phyloP scores from a whole-genome alignment of 2,888 invertebrate species.

The Phanerotoma sp. region DNA sequence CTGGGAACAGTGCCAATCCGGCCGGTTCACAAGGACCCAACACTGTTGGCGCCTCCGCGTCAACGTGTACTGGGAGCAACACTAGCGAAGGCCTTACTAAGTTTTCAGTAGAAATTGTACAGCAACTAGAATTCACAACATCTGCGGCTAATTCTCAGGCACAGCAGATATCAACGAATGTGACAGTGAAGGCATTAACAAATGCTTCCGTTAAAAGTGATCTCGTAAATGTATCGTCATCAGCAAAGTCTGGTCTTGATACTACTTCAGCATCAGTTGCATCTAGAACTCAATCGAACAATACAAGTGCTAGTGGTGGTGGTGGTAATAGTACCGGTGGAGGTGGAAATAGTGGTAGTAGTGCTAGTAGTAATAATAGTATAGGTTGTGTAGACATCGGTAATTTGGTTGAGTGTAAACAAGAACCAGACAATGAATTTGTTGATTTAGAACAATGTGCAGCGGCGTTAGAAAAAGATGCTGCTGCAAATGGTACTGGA shows the following conservation, averaged over 20 bases:
- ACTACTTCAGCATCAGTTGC: conserved; percentile 51
- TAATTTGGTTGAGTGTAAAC: conserved; percentile 78
- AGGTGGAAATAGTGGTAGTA: conserved; percentile 25
- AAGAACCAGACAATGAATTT: conserved; percentile 83
- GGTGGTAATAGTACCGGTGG: conserved; percentile 43
- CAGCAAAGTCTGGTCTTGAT: conserved; percentile 60
- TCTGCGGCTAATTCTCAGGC: conserved; percentile 84
- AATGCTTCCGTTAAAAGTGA: conserved; percentile 69
- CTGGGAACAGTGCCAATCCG: conserved; percentile 45
- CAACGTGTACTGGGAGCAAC: conserved; percentile 40
- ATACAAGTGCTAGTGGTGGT: conserved; percentile 43
- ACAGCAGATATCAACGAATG: conserved; percentile 89
- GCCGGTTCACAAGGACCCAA: conserved; percentile 36
- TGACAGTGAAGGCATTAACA: conserved; percentile 81
- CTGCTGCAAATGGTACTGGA: conserved; percentile 69
- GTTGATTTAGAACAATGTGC: conserved; percentile 84
- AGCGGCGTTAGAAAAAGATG: conserved; percentile 83
- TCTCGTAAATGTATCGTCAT: conserved; percentile 55
- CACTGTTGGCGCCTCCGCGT: conserved; percentile 34
- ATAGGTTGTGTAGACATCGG: conserved; percentile 61
- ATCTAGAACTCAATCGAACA: conserved; percentile 40
- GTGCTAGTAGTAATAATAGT: conserved; percentile 33
- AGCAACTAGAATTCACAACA: conserved; percentile 86
- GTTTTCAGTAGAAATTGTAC: conserved; percentile 91
- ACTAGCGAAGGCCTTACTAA: conserved; percentile 62